phyloP scores from a whole-genome alignment of 2,797 vertebrate species.

The Clarias pachynema region DNA sequence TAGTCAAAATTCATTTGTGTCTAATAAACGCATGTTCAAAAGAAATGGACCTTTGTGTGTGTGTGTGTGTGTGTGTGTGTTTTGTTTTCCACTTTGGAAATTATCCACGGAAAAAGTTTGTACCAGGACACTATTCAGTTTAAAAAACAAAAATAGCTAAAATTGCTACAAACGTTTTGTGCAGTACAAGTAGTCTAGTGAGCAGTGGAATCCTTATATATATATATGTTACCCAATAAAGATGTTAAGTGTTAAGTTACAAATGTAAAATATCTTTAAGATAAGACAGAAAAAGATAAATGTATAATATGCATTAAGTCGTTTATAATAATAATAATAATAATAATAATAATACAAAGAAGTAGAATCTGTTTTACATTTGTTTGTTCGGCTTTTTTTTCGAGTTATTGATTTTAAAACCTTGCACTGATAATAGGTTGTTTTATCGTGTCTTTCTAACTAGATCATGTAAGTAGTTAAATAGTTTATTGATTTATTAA shows the following conservation, averaged over 20 bases:
- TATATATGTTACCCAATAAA: neutral
- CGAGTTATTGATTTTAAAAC: neutral
- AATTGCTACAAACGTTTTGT: neutral
- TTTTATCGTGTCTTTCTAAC: neutral
- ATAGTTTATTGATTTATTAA: neutral
- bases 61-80: neutral
- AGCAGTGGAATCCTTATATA: neutral
- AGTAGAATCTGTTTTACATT: neutral
- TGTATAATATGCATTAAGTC: neutral
- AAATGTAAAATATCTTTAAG: neutral
- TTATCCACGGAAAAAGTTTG: neutral
- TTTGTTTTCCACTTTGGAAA: neutral
- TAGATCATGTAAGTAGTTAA: neutral
- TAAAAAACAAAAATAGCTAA: no score
- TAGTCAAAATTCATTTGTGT: conserved; percentile 60
- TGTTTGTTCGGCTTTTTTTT: neutral
- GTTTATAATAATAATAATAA: neutral
- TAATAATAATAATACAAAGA: neutral
- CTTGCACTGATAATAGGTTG: neutral
- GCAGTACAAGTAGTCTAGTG: neutral
- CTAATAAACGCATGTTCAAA: conserved; percentile 65
- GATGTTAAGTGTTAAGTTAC: neutral
- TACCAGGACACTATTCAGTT: no score
- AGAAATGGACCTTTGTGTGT: conserved; percentile 10
- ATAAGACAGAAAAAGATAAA: neutral